Percentiles rank a stretch among this genome's conserved stretches.
These are phyloP conservation scores for Mercenaria mercenaria DNA, from an alignment of 1,140 invertebrate genomes.

Conservation along the genomic window DNA sequence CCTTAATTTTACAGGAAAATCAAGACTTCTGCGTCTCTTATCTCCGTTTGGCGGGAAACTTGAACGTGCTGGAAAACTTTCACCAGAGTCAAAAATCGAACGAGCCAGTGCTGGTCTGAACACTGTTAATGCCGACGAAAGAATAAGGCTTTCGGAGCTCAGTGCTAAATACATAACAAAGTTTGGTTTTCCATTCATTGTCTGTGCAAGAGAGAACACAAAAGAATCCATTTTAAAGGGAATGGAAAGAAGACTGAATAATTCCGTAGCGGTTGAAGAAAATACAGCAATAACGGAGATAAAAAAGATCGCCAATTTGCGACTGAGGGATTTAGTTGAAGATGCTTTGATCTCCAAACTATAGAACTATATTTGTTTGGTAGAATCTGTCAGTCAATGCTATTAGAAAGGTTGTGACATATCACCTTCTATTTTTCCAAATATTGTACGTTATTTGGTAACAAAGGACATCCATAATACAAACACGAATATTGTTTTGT, in stretches of 20 bases:
- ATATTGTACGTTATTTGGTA: too few relatives aligned
- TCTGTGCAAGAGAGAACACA: constrained; percentile 42
- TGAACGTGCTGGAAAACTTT: background rate
- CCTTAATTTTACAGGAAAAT: constrained; percentile 58
- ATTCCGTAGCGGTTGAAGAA: background rate
- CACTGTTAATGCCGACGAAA: constrained; percentile 9
- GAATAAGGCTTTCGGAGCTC: background rate
- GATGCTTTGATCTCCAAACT: too few relatives aligned
- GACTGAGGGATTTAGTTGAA: too few relatives aligned
- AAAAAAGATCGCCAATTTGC: too few relatives aligned
- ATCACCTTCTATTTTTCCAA: too few relatives aligned
- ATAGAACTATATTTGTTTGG: too few relatives aligned
- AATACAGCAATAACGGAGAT: constrained; percentile 25
- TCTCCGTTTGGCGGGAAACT: constrained; percentile 37
- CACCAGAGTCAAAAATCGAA: constrained; percentile 16
- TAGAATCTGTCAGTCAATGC: too few relatives aligned
- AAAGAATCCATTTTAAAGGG: constrained; percentile 40
- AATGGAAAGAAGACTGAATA: constrained; percentile 7
- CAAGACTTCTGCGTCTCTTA: constrained; percentile 8
- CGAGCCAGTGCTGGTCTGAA: background rate
- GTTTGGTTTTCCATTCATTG: constrained; percentile 54
- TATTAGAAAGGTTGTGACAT: too few relatives aligned
- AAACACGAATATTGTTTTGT: too few relatives aligned
- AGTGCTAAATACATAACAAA: constrained; percentile 19
- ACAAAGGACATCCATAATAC: too few relatives aligned